A percentile compares a stretch with the other conserved stretches of the same genome.
Conservation (phyloP, 2,113 vertebrate genomes). For the Bubo blakistoni region DNA sequence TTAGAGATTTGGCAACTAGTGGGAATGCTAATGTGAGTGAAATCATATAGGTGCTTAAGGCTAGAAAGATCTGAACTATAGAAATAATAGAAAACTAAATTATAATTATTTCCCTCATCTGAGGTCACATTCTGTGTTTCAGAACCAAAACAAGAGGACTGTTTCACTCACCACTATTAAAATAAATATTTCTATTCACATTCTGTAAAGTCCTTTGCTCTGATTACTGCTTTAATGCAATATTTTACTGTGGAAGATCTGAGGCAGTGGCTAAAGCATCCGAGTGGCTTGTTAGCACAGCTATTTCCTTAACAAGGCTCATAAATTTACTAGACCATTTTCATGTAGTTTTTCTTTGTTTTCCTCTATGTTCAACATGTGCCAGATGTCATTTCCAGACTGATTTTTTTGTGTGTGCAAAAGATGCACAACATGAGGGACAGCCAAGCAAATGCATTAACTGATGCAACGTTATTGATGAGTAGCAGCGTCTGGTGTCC, state of each 20-base stretch:
- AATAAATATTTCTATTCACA: background rate
- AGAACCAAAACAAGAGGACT: background rate
- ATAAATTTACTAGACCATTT: background rate
- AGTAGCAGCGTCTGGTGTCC: constrained; percentile 9
- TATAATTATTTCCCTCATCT: background rate
- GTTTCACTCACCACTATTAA: background rate
- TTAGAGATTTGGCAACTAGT: background rate
- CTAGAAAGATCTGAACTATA: background rate
- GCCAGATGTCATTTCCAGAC: constrained; percentile 1
- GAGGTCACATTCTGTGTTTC: background rate
- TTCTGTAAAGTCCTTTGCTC: background rate
- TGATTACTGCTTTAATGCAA: background rate
- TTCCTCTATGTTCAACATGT: background rate
- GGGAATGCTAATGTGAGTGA: background rate
- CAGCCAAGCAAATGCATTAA: background rate
- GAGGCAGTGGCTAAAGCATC: background rate
- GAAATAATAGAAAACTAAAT: background rate
- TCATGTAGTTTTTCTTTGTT: constrained; percentile 1
- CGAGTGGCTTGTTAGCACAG: background rate
- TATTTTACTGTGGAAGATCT: background rate
- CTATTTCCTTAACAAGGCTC: background rate
- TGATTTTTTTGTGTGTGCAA: background rate
- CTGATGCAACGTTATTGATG: background rate
- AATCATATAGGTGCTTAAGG: background rate
- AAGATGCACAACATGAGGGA: background rate